A percentile compares a stretch with the other conserved stretches of the same genome.
phyloP scores from a whole-genome alignment of 2,888 invertebrate species.

The Hirtodrosophila duncani region DNA sequence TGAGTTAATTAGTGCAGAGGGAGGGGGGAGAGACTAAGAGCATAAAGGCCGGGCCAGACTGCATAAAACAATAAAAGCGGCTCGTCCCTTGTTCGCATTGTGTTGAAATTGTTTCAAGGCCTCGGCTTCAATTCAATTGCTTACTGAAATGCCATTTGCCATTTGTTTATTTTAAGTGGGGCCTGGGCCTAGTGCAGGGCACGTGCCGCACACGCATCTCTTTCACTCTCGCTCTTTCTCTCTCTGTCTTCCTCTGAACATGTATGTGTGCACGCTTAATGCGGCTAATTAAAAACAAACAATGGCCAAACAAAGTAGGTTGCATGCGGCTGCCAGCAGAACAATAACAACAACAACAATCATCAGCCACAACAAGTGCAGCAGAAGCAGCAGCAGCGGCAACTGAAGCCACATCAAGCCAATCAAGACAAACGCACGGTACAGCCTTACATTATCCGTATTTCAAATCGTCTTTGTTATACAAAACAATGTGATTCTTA shows the following conservation, averaged over 20 bases:
- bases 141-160: slow-evolving; percentile 63
- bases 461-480: slow-evolving; percentile 36
- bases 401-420: slow-evolving; percentile 45
- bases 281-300: slow-evolving; percentile 76
- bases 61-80: neutral
- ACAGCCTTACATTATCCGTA: slow-evolving; percentile 32
- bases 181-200: too few species aligned
- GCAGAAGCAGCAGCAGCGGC: slow-evolving; percentile 24
- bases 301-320: slow-evolving; percentile 67
- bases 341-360: slow-evolving; percentile 29
- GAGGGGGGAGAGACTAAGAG: neutral
- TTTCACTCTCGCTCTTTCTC: slow-evolving; percentile 11
- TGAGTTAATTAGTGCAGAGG: slow-evolving; percentile 59
- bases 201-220: slow-evolving; percentile 41
- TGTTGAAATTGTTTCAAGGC: slow-evolving; percentile 68
- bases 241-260: slow-evolving; percentile 13
- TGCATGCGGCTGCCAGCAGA: slow-evolving; percentile 42
- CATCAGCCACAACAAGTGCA: neutral
- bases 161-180: slow-evolving; percentile 72
- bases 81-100: slow-evolving; percentile 11
- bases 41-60: neutral
- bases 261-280: slow-evolving; percentile 50
- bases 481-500: too few species aligned
- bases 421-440: slow-evolving; percentile 61
- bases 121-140: slow-evolving; percentile 65